phyloP scores from a whole-genome alignment of 2,797 vertebrate species.

The Capromys pilorides region DNA sequence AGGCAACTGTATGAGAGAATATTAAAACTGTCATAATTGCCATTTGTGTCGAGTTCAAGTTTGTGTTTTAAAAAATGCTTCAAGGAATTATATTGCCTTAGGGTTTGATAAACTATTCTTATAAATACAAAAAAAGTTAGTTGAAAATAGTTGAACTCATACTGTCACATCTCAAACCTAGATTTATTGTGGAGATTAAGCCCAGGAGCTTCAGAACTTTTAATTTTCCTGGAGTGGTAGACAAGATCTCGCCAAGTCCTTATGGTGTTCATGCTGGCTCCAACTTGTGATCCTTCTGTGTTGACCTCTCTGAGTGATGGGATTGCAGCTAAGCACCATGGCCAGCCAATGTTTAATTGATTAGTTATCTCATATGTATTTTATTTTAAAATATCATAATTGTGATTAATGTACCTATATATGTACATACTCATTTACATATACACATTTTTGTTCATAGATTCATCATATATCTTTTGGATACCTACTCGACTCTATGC shows the following conservation, averaged over 20 bases:
- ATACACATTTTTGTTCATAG: not conserved
- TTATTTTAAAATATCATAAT: not conserved
- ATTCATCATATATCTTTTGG: not conserved
- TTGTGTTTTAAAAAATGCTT: slow-evolving; percentile 15
- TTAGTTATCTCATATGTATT: not conserved
- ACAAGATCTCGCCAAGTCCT: not conserved
- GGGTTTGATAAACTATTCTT: slow-evolving; percentile 12
- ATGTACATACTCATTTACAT: not conserved
- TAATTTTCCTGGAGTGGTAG: not conserved
- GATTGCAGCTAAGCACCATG: not conserved
- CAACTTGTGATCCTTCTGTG: not conserved
- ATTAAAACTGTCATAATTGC: slow-evolving; percentile 7
- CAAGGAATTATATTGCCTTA: not conserved
- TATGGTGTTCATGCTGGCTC: not conserved
- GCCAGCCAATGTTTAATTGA: not conserved
- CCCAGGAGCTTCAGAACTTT: not conserved
- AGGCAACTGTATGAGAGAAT: not conserved
- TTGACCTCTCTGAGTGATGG: not conserved
- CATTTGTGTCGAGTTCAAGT: slow-evolving; percentile 14
- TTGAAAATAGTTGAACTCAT: slow-evolving; percentile 3
- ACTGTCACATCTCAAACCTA: not conserved
- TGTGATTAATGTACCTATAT: not conserved
- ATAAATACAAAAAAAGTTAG: not conserved
- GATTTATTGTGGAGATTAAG: not conserved
- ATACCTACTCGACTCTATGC: not conserved